phyloP scores from a whole-genome alignment of 2,888 invertebrate species.

The Lasius platythorax region DNA sequence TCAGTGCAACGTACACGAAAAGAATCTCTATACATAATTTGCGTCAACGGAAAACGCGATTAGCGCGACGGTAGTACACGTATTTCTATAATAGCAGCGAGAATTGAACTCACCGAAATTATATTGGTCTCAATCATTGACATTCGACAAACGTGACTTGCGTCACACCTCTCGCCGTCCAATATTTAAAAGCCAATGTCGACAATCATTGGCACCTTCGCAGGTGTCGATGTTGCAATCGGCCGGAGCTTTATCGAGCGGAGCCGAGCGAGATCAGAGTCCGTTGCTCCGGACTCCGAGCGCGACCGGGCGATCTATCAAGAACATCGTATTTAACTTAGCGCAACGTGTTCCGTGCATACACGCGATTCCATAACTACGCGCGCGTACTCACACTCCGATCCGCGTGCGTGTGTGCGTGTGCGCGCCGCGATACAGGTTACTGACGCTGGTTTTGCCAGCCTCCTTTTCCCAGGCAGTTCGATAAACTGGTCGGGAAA shows the following conservation, averaged over 20 bases:
- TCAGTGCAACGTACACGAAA: background rate
- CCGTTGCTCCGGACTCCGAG: constrained; percentile 33
- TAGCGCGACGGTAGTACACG: background rate
- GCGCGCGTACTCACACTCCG: constrained; percentile 15
- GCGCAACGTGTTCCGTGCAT: constrained; percentile 40
- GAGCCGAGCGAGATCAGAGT: constrained; percentile 28
- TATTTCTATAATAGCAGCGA: background rate
- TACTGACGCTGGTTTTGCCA: constrained; percentile 38
- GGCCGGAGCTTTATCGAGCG: background rate
- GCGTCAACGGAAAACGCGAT: background rate
- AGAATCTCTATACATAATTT: background rate
- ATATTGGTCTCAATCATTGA: background rate
- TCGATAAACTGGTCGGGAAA: constrained; percentile 69
- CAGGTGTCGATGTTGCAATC: constrained; percentile 31
- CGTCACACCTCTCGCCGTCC: background rate
- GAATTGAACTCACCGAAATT: constrained; percentile 11
- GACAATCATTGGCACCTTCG: constrained; percentile 1
- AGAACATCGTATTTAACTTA: constrained; percentile 57
- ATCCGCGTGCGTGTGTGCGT: constrained; percentile 8
- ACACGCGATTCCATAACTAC: constrained; percentile 64
- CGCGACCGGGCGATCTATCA: constrained; percentile 52
- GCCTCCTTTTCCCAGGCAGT: constrained; percentile 67
- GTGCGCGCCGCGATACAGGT: constrained; percentile 45
- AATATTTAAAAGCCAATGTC: constrained; percentile 28
- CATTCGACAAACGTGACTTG: background rate